These are phyloP conservation scores for Drosophila yakuba DNA, from an alignment of 1,140 invertebrate species.

Conservation along the genomic window DNA sequence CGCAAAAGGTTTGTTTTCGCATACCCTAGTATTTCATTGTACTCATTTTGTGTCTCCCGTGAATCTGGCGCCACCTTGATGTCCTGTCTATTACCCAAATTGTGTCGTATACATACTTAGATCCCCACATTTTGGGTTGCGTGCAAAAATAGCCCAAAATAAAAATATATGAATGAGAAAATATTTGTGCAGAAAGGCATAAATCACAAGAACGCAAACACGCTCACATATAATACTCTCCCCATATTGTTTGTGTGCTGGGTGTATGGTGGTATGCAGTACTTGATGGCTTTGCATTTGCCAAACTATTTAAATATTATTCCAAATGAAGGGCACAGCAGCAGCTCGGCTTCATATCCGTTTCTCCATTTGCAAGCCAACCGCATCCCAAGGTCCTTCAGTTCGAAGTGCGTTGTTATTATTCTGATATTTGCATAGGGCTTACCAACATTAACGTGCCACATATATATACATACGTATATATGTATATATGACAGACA, in stretches of 20 bases:
- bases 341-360: conserved; percentile 40
- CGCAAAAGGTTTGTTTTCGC: conserved; percentile 44
- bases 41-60: conserved; percentile 42
- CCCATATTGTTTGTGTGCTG: conserved; percentile 4
- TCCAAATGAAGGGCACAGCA: conserved; percentile 56
- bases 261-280: conserved; percentile 3
- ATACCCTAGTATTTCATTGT: conserved; percentile 28
- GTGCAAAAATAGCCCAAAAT: conserved; percentile 62
- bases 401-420: conserved; percentile 76
- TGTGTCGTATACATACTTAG: conserved; percentile 39
- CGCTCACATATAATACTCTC: neutral
- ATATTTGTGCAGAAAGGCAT: conserved; percentile 58
- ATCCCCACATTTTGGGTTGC: conserved; percentile 36
- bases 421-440: conserved; percentile 68
- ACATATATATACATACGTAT: conserved; percentile 4
- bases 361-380: conserved; percentile 26
- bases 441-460: conserved; percentile 28
- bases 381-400: conserved; percentile 52
- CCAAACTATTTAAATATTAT: conserved; percentile 74
- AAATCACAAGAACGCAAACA: conserved; percentile 61
- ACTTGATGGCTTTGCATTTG: conserved; percentile 65
- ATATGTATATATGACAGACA: conserved; percentile 9
- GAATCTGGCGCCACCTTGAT: conserved; percentile 67
- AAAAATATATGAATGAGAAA: conserved; percentile 57
- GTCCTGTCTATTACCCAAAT: conserved; percentile 67